phyloP scores from a whole-genome alignment of 2,888 invertebrate species.

The Lumbricus terrestris region DNA sequence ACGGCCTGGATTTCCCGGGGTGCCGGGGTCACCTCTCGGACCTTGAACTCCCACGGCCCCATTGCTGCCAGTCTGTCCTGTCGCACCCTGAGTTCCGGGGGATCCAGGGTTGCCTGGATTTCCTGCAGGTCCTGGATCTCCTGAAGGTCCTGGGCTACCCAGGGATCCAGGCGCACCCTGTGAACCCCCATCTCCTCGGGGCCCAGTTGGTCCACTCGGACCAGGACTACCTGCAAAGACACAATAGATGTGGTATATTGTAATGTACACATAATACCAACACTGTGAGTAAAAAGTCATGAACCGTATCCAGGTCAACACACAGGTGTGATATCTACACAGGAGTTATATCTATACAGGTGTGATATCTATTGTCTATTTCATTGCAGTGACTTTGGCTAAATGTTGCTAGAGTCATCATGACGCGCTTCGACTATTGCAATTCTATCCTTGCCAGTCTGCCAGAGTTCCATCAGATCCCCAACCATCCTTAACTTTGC shows the following conservation, averaged over 20 bases:
- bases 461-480: too few species aligned
- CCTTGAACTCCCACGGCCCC: slow-evolving; percentile 37
- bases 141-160: slow-evolving; percentile 52
- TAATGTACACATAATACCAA: too few species aligned
- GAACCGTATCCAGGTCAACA: neutral
- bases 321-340: too few species aligned
- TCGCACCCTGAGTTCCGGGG: slow-evolving; percentile 34
- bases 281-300: too few species aligned
- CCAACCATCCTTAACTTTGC: too few species aligned
- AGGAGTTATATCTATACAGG: too few species aligned
- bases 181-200: slow-evolving; percentile 35
- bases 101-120: slow-evolving; percentile 67
- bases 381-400: too few species aligned
- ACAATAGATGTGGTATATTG: neutral
- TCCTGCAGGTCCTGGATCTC: slow-evolving; percentile 33
- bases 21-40: slow-evolving; percentile 16
- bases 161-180: slow-evolving; percentile 54
- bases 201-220: slow-evolving; percentile 20
- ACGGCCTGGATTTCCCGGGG: neutral
- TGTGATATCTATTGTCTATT: too few species aligned
- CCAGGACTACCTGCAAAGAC: neutral
- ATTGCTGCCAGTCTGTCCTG: slow-evolving; percentile 26
- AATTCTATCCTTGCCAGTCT: too few species aligned
- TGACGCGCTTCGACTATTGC: too few species aligned
- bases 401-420: too few species aligned